Evolutionary conservation across 2,888 invertebrate genomes (phyloP).

Genomic region (Rhyacophila evoluta): DNA sequence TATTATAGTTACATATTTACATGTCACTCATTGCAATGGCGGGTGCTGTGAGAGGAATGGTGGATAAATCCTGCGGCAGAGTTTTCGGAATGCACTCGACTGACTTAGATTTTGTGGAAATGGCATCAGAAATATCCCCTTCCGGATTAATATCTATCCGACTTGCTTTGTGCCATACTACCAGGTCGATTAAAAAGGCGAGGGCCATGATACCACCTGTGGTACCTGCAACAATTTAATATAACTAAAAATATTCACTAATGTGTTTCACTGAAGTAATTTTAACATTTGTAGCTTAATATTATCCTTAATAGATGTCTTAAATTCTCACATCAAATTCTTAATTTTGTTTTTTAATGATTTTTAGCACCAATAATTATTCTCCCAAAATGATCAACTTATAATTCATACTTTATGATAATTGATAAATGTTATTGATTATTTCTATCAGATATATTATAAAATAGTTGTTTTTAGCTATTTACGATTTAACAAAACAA

Average conservation of each 20-base stretch:
- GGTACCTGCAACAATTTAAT: constrained; percentile 74
- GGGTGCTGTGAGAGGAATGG: constrained; percentile 47
- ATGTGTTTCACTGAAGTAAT: too few relatives aligned
- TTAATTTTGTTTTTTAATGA: background rate
- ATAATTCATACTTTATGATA: too few relatives aligned
- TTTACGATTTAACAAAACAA: too few relatives aligned
- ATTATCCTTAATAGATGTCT: background rate
- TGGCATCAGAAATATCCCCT: constrained; percentile 57
- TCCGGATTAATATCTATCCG: constrained; percentile 79
- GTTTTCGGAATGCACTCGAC: constrained; percentile 40
- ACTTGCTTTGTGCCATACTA: constrained; percentile 91
- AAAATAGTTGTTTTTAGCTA: too few relatives aligned
- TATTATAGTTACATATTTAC: background rate
- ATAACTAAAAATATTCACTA: too few relatives aligned
- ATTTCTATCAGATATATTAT: too few relatives aligned
- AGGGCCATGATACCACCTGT: constrained; percentile 87
- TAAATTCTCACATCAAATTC: background rate
- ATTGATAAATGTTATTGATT: too few relatives aligned
- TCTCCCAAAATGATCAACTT: too few relatives aligned
- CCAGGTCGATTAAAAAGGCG: constrained; percentile 88
- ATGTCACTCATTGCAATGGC: constrained; percentile 16
- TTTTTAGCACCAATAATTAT: too few relatives aligned
- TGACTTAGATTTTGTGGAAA: constrained; percentile 36
- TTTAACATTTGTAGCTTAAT: too few relatives aligned
- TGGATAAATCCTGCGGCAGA: constrained; percentile 47